phyloP scores from a whole-genome alignment of 1,140 invertebrate genomes.

The Condylostylus longicornis region DNA sequence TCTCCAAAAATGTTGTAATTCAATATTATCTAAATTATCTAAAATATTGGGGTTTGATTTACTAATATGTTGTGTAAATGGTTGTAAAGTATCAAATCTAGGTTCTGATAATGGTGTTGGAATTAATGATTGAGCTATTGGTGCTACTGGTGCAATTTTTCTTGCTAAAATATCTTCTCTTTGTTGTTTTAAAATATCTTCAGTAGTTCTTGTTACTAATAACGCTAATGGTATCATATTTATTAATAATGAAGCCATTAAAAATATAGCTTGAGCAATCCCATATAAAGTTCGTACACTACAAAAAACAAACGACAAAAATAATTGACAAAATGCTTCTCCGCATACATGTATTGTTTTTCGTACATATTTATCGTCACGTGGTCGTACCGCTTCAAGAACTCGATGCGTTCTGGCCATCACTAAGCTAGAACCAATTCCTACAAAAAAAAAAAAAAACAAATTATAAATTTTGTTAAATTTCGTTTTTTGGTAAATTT shows the following conservation, averaged over 20 bases:
- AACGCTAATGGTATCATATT: slow-evolving; percentile 27
- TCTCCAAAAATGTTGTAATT: slow-evolving; percentile 14
- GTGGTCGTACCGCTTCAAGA: slow-evolving; percentile 28
- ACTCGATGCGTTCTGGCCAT: slow-evolving; percentile 28
- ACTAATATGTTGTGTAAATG: slow-evolving; percentile 16
- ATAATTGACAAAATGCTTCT: slow-evolving; percentile 28
- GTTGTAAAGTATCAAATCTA: too few species aligned
- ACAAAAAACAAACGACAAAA: slow-evolving; percentile 28
- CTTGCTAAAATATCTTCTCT: slow-evolving; percentile 26
- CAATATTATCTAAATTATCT: slow-evolving; percentile 26
- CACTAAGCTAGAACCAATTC: slow-evolving; percentile 26
- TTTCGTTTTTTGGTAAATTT: too few species aligned
- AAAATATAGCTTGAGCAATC: slow-evolving; percentile 24
- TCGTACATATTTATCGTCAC: slow-evolving; percentile 27
- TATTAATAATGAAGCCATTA: slow-evolving; percentile 26
- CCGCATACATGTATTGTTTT: slow-evolving; percentile 28
- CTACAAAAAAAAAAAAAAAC: slow-evolving; percentile 8
- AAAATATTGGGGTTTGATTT: slow-evolving; percentile 19
- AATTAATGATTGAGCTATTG: slow-evolving; percentile 18
- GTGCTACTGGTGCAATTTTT: slow-evolving; percentile 11
- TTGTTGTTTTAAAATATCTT: slow-evolving; percentile 9
- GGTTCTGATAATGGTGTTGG: slow-evolving; percentile 11
- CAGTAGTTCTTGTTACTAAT: slow-evolving; percentile 21
- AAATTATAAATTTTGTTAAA: too few species aligned
- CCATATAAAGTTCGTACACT: slow-evolving; percentile 28